These are phyloP conservation scores for Scaptomyza parva DNA, from an alignment of 2,888 invertebrate species.

Conservation along the genomic window DNA sequence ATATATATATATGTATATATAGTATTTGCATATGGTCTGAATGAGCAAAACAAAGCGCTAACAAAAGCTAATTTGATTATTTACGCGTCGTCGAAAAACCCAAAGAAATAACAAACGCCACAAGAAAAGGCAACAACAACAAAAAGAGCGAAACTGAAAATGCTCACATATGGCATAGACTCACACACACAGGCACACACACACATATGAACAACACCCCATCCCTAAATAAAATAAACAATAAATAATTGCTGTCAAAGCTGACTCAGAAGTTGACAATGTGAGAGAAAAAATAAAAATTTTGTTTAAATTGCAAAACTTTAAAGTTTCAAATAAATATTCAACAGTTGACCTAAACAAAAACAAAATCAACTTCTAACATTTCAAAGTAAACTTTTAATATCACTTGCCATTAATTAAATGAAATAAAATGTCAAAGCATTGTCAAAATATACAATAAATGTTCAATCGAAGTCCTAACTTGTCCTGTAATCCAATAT, in stretches of 20 bases:
- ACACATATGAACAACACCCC: background rate
- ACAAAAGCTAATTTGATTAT: slow-evolving; percentile 71
- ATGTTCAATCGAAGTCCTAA: background rate
- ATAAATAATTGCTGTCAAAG: slow-evolving; percentile 4
- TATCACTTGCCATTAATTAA: background rate
- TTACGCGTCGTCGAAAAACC: slow-evolving; percentile 60
- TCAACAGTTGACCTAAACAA: background rate
- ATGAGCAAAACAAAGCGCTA: slow-evolving; percentile 58
- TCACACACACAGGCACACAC: slow-evolving; percentile 21
- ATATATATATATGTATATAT: slow-evolving; percentile 19
- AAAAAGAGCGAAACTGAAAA: slow-evolving; percentile 17
- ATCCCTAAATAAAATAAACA: slow-evolving; percentile 8
- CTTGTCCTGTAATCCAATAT: slow-evolving; percentile 14
- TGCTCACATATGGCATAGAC: slow-evolving; percentile 32
- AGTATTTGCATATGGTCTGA: slow-evolving; percentile 21
- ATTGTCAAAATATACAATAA: background rate
- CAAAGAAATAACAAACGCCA: slow-evolving; percentile 33
- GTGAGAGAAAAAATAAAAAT: background rate
- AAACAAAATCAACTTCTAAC: background rate
- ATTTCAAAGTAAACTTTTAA: background rate
- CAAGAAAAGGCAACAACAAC: slow-evolving; percentile 18
- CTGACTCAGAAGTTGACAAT: slow-evolving; percentile 35
- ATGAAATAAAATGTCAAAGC: slow-evolving; percentile 1
- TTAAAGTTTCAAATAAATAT: too few relatives aligned
- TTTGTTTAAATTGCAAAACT: background rate